Conservation (phyloP, 2,888 invertebrate genomes). For the Dione juno region DNA sequence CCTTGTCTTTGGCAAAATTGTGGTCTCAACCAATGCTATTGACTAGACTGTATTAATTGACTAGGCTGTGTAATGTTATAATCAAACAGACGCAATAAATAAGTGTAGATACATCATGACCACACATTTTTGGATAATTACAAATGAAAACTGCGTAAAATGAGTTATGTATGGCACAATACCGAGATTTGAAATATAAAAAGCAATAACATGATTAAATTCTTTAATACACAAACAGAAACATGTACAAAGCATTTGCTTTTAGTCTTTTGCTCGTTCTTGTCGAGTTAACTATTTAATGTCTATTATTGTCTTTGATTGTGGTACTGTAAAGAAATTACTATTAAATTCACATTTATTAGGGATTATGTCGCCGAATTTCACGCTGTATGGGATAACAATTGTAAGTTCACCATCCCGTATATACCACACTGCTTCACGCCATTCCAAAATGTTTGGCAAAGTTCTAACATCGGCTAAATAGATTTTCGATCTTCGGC, state of each 20-base stretch:
- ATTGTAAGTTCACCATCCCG: not conserved
- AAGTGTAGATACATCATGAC: too few relatives aligned
- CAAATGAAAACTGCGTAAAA: too few relatives aligned
- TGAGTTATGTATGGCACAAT: too few relatives aligned
- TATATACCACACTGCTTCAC: slow-evolving; percentile 1
- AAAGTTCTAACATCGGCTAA: slow-evolving; percentile 32
- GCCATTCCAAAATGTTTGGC: slow-evolving; percentile 9
- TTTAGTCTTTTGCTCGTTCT: not conserved
- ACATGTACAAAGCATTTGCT: not conserved
- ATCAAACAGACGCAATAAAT: too few relatives aligned
- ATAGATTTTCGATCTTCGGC: slow-evolving; percentile 12
- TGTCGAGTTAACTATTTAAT: not conserved
- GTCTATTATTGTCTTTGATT: not conserved
- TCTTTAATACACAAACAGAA: too few relatives aligned
- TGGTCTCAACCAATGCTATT: too few relatives aligned
- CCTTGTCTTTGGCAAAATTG: too few relatives aligned
- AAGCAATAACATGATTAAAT: too few relatives aligned
- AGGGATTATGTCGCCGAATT: slow-evolving; percentile 4
- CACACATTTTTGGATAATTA: too few relatives aligned
- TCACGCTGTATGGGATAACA: slow-evolving; percentile 5
- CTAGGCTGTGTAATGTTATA: too few relatives aligned
- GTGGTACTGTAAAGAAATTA: not conserved
- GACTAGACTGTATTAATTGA: too few relatives aligned
- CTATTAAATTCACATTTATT: slow-evolving; percentile 18
- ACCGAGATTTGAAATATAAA: too few relatives aligned